phyloP scores from a whole-genome alignment of 2,888 invertebrate genomes.

The Diplolepis rosae region DNA sequence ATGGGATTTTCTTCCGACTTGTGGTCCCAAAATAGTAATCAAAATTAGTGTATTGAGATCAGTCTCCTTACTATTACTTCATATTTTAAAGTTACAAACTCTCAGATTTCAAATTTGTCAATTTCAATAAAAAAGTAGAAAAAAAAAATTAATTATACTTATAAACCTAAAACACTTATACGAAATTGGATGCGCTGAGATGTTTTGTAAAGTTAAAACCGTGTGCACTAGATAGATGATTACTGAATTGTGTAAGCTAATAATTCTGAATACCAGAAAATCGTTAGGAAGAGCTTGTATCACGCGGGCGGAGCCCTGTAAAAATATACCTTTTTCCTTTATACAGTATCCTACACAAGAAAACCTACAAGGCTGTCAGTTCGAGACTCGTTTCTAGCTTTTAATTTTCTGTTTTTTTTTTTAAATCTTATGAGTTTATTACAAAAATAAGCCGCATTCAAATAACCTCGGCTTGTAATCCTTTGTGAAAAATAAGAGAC shows the following conservation, averaged over 20 bases:
- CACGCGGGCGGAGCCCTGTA: slow-evolving; percentile 72
- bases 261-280: slow-evolving; percentile 65
- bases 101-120: not conserved
- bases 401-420: slow-evolving; percentile 35
- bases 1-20: too few relatives aligned
- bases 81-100: too few relatives aligned
- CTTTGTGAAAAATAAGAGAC: slow-evolving; percentile 1
- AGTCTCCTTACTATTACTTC: too few relatives aligned
- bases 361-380: slow-evolving; percentile 37
- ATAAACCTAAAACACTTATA: not conserved
- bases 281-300: slow-evolving; percentile 72
- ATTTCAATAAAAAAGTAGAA: too few relatives aligned
- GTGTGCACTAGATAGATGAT: slow-evolving; percentile 1
- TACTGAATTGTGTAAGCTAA: slow-evolving; percentile 54
- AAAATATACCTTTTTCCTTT: slow-evolving; percentile 70
- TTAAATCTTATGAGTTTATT: not conserved
- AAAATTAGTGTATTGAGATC: too few relatives aligned
- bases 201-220: slow-evolving; percentile 23
- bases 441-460: slow-evolving; percentile 5
- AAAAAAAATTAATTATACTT: not conserved
- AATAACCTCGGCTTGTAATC: not conserved
- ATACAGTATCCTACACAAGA: slow-evolving; percentile 55
- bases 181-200: not conserved
- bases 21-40: too few relatives aligned
- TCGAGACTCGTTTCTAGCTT: slow-evolving; percentile 35